Percentiles rank a stretch among this genome's conserved stretches.
These are phyloP conservation scores for Myiagra hebetior DNA, from an alignment of 2,113 vertebrate genomes.

Conservation along the genomic window DNA sequence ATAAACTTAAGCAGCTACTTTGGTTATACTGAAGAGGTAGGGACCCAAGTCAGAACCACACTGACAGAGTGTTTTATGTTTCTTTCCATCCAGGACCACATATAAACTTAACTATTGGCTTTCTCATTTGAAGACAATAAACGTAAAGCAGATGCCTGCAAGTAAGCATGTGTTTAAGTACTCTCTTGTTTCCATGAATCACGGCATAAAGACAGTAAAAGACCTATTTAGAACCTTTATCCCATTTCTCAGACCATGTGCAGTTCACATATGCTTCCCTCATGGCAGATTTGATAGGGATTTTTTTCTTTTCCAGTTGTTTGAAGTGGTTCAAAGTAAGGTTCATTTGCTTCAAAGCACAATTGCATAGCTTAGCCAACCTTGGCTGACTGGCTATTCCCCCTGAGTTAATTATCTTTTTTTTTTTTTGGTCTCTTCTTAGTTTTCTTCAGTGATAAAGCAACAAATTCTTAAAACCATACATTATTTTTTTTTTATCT, in stretches of 20 bases:
- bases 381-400: neutral
- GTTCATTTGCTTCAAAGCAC: neutral
- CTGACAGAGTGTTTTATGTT: neutral
- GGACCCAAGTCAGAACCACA: neutral
- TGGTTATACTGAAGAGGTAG: neutral
- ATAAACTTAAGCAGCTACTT: neutral
- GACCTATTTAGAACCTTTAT: constrained; percentile 17
- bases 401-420: neutral
- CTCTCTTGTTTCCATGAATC: constrained; percentile 43
- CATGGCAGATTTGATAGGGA: neutral
- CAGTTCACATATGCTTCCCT: constrained; percentile 3
- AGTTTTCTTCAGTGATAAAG: neutral
- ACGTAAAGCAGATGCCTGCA: constrained; percentile 7
- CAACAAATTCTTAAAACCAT: neutral
- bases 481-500: neutral
- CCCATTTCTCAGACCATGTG: constrained; percentile 4
- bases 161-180: constrained; percentile 34
- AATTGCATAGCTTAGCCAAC: neutral
- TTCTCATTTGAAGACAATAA: constrained; percentile 26
- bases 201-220: constrained; percentile 31
- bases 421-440: neutral
- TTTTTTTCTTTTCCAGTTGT: neutral
- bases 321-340: neutral
- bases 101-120: constrained; percentile 5
- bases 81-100: neutral